Evolutionary conservation across 2,797 vertebrate species (phyloP).

Genomic region (Sarcoramphus papa): DNA sequence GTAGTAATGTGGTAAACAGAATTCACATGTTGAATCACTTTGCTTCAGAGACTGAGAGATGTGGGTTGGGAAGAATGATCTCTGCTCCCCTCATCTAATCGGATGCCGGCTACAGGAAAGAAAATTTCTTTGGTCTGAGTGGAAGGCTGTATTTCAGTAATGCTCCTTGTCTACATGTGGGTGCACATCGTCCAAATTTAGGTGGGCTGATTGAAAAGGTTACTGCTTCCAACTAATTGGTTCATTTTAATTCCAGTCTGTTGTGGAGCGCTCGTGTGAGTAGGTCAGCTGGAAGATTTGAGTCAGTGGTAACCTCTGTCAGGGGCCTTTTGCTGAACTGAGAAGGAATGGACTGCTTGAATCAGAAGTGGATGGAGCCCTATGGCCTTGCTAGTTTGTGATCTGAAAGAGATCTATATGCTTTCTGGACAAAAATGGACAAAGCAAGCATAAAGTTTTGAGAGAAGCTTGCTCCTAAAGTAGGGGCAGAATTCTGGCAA

Average conservation of each 20-base stretch:
- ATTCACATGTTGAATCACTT: not conserved
- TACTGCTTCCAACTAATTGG: not conserved
- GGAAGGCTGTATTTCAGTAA: not conserved
- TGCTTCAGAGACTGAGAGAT: not conserved
- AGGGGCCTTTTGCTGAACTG: not conserved
- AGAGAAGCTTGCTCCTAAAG: not conserved
- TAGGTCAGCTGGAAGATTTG: not conserved
- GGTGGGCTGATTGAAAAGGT: not conserved
- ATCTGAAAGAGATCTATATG: not conserved
- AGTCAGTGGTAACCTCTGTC: not conserved
- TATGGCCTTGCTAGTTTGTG: not conserved
- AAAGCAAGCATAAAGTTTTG: not conserved
- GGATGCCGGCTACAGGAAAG: not conserved
- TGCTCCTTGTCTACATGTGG: not conserved
- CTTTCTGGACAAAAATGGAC: not conserved
- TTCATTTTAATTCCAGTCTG: not conserved
- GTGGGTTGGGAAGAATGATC: not conserved
- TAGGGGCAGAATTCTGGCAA: not conserved
- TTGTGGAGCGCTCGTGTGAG: not conserved
- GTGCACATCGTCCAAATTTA: not conserved
- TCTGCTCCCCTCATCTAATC: not conserved
- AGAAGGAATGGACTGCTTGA: not conserved
- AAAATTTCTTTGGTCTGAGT: not conserved
- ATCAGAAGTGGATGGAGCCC: not conserved
- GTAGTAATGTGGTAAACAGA: not conserved